Evolutionary conservation across 2,113 vertebrate genomes (phyloP).

Genomic region (Corydoras maculifer): DNA sequence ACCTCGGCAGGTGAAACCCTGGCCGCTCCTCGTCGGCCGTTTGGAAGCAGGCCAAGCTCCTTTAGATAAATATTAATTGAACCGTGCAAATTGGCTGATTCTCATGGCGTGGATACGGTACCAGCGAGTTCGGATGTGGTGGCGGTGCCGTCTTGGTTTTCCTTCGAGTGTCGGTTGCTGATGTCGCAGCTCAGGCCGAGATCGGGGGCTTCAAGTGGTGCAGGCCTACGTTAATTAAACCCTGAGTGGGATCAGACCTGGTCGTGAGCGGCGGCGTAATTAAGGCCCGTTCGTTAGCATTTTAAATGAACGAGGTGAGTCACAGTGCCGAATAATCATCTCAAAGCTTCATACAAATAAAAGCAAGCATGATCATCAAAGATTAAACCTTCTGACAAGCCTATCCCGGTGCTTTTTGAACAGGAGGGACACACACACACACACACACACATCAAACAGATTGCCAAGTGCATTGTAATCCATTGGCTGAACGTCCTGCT

Average conservation of each 20-base stretch:
- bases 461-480: too few relatives aligned
- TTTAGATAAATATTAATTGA: constrained; percentile 38
- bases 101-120: neutral
- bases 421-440: too few relatives aligned
- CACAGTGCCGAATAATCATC: neutral
- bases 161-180: constrained; percentile 36
- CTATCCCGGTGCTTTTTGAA: too few relatives aligned
- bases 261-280: constrained; percentile 64
- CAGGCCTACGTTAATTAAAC: constrained; percentile 61
- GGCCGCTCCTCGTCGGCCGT: constrained; percentile 19
- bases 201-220: constrained; percentile 54
- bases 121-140: constrained; percentile 6
- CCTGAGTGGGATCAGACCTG: constrained; percentile 58
- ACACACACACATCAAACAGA: too few relatives aligned
- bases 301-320: constrained; percentile 57
- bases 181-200: constrained; percentile 22
- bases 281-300: constrained; percentile 59
- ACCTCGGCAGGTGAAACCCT: constrained; percentile 13
- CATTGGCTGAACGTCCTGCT: too few relatives aligned
- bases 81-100: constrained; percentile 24
- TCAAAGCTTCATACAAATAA: neutral
- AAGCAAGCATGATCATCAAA: too few relatives aligned
- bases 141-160: constrained; percentile 46
- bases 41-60: constrained; percentile 22
- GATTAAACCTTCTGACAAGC: too few relatives aligned